phyloP scores from a whole-genome alignment of 2,888 invertebrate genomes.

The Drosophila robusta region DNA sequence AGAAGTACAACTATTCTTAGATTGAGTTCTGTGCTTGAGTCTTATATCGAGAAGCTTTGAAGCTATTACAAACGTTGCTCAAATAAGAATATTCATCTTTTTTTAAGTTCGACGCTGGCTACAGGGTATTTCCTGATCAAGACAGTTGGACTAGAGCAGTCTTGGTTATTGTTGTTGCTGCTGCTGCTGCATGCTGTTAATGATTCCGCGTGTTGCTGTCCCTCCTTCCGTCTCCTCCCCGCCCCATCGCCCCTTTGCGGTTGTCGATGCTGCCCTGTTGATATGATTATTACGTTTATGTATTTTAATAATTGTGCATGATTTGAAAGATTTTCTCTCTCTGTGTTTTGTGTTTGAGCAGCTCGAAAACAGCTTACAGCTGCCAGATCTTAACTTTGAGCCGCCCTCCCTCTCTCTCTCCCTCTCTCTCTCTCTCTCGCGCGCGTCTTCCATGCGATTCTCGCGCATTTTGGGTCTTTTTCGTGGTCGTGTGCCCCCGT shows the following conservation, averaged over 20 bases:
- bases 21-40: no score
- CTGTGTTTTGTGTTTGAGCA: no score
- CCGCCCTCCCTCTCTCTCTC: neutral
- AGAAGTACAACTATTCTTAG: no score
- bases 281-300: constrained; percentile 84
- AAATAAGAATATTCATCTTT: no score
- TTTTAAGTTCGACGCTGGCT: neutral
- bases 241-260: constrained; percentile 11
- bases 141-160: constrained; percentile 5
- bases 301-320: constrained; percentile 83
- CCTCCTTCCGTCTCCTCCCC: neutral
- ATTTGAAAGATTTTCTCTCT: constrained; percentile 70
- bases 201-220: constrained; percentile 61
- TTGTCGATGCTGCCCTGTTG: constrained; percentile 74
- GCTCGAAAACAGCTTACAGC: constrained; percentile 15
- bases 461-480: constrained; percentile 17
- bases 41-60: no score
- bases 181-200: constrained; percentile 68
- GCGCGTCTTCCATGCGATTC: neutral
- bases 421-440: neutral
- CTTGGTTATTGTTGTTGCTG: constrained; percentile 32
- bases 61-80: no score
- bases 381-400: constrained; percentile 19
- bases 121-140: neutral
- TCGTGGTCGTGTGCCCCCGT: constrained; percentile 71